Conservation (phyloP, 2,797 vertebrate genomes). For the Parauchenoglanis ngamensis region DNA sequence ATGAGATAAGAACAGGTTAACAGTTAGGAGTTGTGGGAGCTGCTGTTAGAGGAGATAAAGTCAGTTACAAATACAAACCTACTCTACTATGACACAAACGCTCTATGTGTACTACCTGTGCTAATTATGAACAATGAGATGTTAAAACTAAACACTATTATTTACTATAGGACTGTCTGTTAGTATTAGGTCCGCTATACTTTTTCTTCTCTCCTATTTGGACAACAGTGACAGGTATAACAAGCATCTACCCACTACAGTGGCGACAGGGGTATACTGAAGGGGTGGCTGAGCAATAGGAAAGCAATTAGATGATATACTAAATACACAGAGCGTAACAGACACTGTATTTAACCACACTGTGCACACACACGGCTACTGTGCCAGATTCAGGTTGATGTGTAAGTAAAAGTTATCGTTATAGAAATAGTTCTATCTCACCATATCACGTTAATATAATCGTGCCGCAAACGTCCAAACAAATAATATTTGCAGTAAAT, state of each 20-base stretch:
- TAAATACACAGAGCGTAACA: neutral
- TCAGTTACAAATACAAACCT: neutral
- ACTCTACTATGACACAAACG: neutral
- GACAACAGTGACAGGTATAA: neutral
- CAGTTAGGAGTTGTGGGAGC: neutral
- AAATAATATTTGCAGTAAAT: slow-evolving; percentile 1
- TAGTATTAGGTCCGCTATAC: too few species aligned
- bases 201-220: too few species aligned
- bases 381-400: neutral
- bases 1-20: neutral
- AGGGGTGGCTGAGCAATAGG: neutral
- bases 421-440: neutral
- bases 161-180: neutral
- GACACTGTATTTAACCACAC: neutral
- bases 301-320: neutral
- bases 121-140: neutral
- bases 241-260: neutral
- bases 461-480: neutral
- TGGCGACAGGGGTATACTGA: neutral
- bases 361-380: neutral
- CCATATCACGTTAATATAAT: neutral
- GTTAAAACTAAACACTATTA: neutral
- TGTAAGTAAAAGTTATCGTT: neutral
- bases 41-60: neutral
- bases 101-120: neutral